Conservation (phyloP, 2,888 invertebrate genomes). For the Melieria omissa region DNA sequence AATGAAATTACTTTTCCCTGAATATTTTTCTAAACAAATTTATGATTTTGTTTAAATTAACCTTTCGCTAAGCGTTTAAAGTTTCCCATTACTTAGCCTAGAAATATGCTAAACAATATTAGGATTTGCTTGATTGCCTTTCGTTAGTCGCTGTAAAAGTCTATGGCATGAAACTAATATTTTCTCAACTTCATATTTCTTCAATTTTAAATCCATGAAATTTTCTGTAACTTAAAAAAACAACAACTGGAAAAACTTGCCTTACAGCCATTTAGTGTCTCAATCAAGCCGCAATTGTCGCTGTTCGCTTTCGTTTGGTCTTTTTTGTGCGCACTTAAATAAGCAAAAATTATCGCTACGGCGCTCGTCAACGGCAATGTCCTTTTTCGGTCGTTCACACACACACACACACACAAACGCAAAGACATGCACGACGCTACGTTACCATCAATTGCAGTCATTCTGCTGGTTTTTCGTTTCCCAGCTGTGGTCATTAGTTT, state of each 20-base stretch:
- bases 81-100: too few species aligned
- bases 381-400: neutral
- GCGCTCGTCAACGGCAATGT: slow-evolving; percentile 5
- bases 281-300: slow-evolving; percentile 30
- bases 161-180: too few species aligned
- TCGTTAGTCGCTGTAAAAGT: too few species aligned
- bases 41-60: too few species aligned
- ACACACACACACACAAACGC: neutral
- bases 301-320: neutral
- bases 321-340: slow-evolving; percentile 14
- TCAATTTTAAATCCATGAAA: too few species aligned
- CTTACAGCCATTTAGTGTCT: slow-evolving; percentile 13
- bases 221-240: too few species aligned
- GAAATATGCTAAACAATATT: too few species aligned
- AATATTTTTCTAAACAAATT: too few species aligned
- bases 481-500: slow-evolving; percentile 20
- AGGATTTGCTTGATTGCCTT: too few species aligned
- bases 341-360: slow-evolving; percentile 28
- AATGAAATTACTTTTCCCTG: too few species aligned
- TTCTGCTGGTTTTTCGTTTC: slow-evolving; percentile 11
- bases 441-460: neutral
- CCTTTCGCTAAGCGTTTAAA: too few species aligned
- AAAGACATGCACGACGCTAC: neutral
- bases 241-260: neutral
- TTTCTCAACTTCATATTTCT: too few species aligned